Evolutionary conservation across 2,797 vertebrate genomes (phyloP), one percentile per base, ranked within the genome.

Genomic region (Siniperca scherzeri): DNA sequence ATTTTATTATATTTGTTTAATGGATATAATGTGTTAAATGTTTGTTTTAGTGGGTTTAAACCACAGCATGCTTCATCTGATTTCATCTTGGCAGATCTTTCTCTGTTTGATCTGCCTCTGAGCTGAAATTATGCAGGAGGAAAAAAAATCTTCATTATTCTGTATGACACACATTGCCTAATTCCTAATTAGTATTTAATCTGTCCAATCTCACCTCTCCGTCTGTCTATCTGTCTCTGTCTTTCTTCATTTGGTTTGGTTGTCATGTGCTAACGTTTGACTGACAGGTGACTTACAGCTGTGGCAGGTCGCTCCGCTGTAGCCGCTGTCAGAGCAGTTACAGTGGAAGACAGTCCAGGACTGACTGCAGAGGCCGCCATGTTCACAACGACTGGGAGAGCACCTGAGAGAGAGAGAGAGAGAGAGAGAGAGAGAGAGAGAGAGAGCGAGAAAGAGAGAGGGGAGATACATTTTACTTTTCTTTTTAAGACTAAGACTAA

Each of bases 301-400:
- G 87, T 95, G 94, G 82, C 94, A 95, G 77, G 93, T 95, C 0
- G 93, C 92, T 40, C 94, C 93, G 11, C 80, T 93, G 88, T 95
- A 95, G 68, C 94, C 94, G 19, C 88, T 93, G 80, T 77, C 90
- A 0, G 92, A 94, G 83, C 94, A 95, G 90, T 94, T 92, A 57
- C 94, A 95, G 87, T 91, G 87, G 79, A 95, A 95, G 70, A 86
- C 50, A 14, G 91, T 93, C 94, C 94, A 95, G 73, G 93, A 89
- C 85, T 95, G 94, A 81, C 84, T 91, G 86, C 94, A 95, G 78
- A 64, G 85, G 38, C 94, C 92, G 11, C 92, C 91, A 2, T 95
- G 93, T 66, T 95, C 94, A 76, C 94, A 95, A 0, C 77, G 89
- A 78, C 92, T 94, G 76, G 93, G 94, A 40, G 93, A 93, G 78